phyloP scores from a whole-genome alignment of 2,113 vertebrate species.

The Pteruthius melanotis region DNA sequence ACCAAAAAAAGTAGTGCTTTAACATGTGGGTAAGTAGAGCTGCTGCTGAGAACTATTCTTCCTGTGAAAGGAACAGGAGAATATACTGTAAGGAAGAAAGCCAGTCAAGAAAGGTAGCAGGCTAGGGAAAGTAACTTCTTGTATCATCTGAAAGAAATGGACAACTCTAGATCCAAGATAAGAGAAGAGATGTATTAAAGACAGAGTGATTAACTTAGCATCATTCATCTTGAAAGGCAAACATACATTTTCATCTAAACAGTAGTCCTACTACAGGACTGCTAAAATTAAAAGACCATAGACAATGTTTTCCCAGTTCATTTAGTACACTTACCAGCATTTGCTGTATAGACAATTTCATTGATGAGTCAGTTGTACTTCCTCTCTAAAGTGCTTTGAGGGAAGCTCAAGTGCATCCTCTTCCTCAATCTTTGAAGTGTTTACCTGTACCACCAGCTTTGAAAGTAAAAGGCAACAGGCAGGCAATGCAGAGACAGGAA shows the following conservation, averaged over 20 bases:
- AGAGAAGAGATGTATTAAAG: not conserved
- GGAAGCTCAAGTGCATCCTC: conserved; percentile 57
- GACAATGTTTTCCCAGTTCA: not conserved
- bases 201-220: not conserved
- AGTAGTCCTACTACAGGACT: not conserved
- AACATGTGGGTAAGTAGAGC: not conserved
- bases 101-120: not conserved
- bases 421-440: conserved; percentile 63
- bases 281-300: conserved; percentile 3
- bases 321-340: conserved; percentile 56
- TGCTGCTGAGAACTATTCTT: not conserved
- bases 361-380: conserved; percentile 54
- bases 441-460: conserved; percentile 57
- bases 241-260: not conserved
- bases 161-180: not conserved
- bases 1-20: not conserved
- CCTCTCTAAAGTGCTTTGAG: conserved; percentile 61
- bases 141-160: not conserved
- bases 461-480: conserved; percentile 63
- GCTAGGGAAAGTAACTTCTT: not conserved
- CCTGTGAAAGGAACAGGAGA: not conserved
- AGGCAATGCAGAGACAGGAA: conserved; percentile 54
- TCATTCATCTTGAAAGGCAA: not conserved
- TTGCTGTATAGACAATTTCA: conserved; percentile 58
- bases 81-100: not conserved